phyloP scores from a whole-genome alignment of 2,113 vertebrate genomes.

The Bagarius yarrelli region DNA sequence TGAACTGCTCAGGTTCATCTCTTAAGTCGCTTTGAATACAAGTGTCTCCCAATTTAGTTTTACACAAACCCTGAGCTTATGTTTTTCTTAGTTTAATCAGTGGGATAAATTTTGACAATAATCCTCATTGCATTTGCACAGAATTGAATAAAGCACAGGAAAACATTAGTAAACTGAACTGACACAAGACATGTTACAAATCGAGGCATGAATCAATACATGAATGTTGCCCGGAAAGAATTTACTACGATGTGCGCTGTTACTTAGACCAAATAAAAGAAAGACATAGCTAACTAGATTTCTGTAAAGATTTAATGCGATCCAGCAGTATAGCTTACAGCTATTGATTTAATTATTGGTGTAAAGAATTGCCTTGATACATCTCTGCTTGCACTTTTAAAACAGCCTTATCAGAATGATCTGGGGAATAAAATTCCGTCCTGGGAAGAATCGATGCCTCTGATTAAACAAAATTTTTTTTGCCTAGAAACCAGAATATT shows the following conservation, averaged over 20 bases:
- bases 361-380: neutral
- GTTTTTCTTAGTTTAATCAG: neutral
- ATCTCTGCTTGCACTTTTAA: neutral
- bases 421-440: neutral
- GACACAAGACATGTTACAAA: neutral
- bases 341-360: neutral
- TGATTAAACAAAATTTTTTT: no score
- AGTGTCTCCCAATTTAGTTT: no score
- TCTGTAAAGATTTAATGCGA: neutral
- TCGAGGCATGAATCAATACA: neutral
- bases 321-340: neutral
- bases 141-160: neutral
- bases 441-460: neutral
- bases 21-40: neutral
- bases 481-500: no score
- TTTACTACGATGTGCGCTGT: neutral
- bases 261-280: neutral
- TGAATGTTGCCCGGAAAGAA: neutral
- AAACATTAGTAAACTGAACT: neutral
- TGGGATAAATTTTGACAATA: conserved; percentile 1
- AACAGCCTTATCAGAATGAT: neutral
- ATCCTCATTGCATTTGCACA: neutral
- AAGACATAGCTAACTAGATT: neutral
- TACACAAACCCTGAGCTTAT: neutral
- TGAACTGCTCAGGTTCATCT: no score